Evolutionary conservation across 2,797 vertebrate species (phyloP).

Genomic region (Emydoidea blandingii): DNA sequence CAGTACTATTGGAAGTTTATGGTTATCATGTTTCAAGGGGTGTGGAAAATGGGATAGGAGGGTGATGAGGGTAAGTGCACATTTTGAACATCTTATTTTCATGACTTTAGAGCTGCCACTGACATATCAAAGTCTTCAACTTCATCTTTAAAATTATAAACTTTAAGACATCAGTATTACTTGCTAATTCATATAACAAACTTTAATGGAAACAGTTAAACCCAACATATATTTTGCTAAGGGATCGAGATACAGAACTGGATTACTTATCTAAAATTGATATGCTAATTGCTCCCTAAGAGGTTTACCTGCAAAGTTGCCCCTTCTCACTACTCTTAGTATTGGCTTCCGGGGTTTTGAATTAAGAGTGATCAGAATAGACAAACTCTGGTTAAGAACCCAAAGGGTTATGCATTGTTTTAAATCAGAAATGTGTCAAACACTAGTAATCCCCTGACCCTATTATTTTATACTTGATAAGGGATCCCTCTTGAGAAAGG

Average conservation of each 20-base stretch:
- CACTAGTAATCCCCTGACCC: slow-evolving; percentile 54
- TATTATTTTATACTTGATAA: slow-evolving; percentile 75
- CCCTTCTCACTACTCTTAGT: slow-evolving; percentile 36
- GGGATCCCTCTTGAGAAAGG: slow-evolving; percentile 67
- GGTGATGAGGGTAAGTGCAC: fast-evolving
- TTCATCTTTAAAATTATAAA: background rate
- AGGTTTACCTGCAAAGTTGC: slow-evolving; percentile 34
- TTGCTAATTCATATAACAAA: background rate
- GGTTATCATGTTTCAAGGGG: background rate
- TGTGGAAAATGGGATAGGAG: background rate
- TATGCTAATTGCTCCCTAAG: slow-evolving; percentile 55
- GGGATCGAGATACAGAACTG: background rate
- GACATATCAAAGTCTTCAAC: background rate
- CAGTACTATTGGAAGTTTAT: background rate
- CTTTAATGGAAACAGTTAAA: slow-evolving; percentile 21
- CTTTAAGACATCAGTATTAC: background rate
- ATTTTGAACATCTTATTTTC: background rate
- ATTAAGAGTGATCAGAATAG: slow-evolving; percentile 62
- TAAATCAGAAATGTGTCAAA: slow-evolving; percentile 75
- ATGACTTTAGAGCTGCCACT: background rate
- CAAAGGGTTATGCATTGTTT: slow-evolving; percentile 66
- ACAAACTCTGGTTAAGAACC: slow-evolving; percentile 52
- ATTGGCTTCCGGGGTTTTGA: slow-evolving; percentile 53
- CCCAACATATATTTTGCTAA: background rate
- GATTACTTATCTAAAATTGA: slow-evolving; percentile 33